phyloP scores from a whole-genome alignment of 2,888 invertebrate genomes.

The Scrobipalpa costella region DNA sequence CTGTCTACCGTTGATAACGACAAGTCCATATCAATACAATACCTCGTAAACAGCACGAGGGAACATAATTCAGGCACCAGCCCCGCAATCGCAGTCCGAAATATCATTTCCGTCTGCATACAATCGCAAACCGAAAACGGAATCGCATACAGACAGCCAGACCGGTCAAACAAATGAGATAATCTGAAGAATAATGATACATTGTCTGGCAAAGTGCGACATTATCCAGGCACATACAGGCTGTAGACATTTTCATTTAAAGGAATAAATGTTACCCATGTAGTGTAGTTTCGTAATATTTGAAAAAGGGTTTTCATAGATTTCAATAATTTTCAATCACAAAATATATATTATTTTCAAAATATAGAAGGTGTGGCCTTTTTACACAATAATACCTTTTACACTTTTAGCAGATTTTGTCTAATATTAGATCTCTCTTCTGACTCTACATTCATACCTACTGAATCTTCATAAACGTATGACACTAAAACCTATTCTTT shows the following conservation, averaged over 20 bases:
- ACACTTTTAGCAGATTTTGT: too few species aligned
- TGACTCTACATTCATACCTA: too few species aligned
- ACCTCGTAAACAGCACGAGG: constrained; percentile 12
- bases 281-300: not conserved
- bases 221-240: constrained; percentile 37
- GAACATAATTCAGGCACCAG: constrained; percentile 15
- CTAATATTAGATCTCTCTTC: too few species aligned
- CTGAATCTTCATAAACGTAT: too few species aligned
- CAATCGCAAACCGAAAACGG: constrained; percentile 11
- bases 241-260: not conserved
- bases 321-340: too few species aligned
- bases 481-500: too few species aligned
- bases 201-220: constrained; percentile 46
- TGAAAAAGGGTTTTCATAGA: too few species aligned
- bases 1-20: not conserved
- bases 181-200: constrained; percentile 50
- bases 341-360: too few species aligned
- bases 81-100: constrained; percentile 4
- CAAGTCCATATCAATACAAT: constrained; percentile 20
- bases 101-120: constrained; percentile 21
- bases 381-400: too few species aligned
- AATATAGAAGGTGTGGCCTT: too few species aligned
- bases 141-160: not conserved
- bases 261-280: not conserved
- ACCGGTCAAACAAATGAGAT: constrained; percentile 33